Evolutionary conservation across 2,888 invertebrate genomes (phyloP), one percentile per base, ranked within the genome.

Genomic region (Eutolmus rufibarbis): DNA sequence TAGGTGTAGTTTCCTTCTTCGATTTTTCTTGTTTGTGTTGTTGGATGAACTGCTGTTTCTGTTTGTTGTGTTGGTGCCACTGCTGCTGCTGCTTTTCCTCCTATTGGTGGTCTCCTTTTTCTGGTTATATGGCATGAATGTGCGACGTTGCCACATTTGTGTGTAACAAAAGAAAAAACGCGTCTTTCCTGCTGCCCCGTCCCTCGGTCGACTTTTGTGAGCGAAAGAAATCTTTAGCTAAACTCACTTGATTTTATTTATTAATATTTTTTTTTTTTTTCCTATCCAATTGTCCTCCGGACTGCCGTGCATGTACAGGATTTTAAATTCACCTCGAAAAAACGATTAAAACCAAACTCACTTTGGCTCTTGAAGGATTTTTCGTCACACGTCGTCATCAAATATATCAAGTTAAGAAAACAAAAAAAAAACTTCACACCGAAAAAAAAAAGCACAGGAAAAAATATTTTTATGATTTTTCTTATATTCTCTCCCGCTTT

Each of bases 81-180:
- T 66, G n/a, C 40, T 82, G 31, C 16, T 56, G 57, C 37, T 84
- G 37, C 14, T 82, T 56, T 82, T 31, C 43, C 56, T 56, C 34
- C 51, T 51, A 51, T 51, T n/a, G 51, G 19, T 51, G 51, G n/a
- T 51, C n/a, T 51, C 7, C n/a, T 51, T 51, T 51, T 51, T 16
- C 51, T 51, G 51, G 51, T n/a, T 19, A 23, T 79, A 79, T 66
- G 66, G 57, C 57, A 84, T 66, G 82, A 84, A 66, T n/a, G 34
- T 43, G 85, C 85, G 74, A 74, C 74, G 85, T 85, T 85, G 85
- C 85, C 85, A 85, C 85, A 85, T 85, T 74, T 19, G 85, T 74
- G 43, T 85, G 40, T 76, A 66, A 66, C 66, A 66, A 66, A 66
- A 66, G 66, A 66, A 66, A 28, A n/a, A 66, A 66, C 66, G 28